These are phyloP conservation scores for Schizopygopsis pylzovi DNA, from an alignment of 2,797 vertebrate genomes.

Conservation along the genomic window DNA sequence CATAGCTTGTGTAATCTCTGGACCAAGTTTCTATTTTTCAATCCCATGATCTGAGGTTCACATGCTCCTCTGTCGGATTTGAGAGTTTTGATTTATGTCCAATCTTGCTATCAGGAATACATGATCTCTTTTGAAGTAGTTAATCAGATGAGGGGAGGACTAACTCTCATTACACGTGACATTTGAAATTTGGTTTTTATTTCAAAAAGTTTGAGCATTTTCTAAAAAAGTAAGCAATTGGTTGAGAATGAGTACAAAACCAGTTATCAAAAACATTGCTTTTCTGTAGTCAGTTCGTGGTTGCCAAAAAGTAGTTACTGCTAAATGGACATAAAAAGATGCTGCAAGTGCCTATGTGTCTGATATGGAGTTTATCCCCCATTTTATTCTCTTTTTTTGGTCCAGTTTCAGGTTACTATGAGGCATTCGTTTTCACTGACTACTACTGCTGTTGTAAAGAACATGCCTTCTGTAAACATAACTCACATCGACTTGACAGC, in stretches of 20 bases:
- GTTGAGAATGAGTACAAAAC: conserved; percentile 66
- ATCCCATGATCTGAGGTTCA: conserved; percentile 47
- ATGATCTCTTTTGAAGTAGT: conserved; percentile 57
- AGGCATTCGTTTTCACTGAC: conserved; percentile 64
- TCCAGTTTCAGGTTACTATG: conserved; percentile 63
- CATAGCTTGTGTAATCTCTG: conserved; percentile 46
- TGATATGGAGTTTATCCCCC: conserved; percentile 54
- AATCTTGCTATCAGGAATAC: conserved; percentile 55
- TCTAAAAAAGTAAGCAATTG: conserved; percentile 62
- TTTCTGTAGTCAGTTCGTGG: conserved; percentile 71
- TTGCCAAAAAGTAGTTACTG: conserved; percentile 63
- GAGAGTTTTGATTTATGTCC: conserved; percentile 55
- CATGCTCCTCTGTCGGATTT: conserved; percentile 52
- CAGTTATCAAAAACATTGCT: conserved; percentile 53
- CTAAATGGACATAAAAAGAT: conserved; percentile 54
- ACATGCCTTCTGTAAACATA: conserved; percentile 58
- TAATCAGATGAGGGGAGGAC: conserved; percentile 54
- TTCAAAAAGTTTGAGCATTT: conserved; percentile 71
- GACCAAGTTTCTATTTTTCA: conserved; percentile 33
- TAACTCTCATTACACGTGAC: conserved; percentile 65
- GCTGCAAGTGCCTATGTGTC: conserved; percentile 45
- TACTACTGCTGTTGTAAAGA: conserved; percentile 54
- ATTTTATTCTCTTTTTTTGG: conserved; percentile 47
- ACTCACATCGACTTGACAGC: conserved; percentile 52
- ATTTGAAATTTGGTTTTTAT: conserved; percentile 70